Evolutionary conservation across 2,797 vertebrate species (phyloP), one percentile per base, ranked within the genome.

Genomic region (Uromys caudimaculatus): DNA sequence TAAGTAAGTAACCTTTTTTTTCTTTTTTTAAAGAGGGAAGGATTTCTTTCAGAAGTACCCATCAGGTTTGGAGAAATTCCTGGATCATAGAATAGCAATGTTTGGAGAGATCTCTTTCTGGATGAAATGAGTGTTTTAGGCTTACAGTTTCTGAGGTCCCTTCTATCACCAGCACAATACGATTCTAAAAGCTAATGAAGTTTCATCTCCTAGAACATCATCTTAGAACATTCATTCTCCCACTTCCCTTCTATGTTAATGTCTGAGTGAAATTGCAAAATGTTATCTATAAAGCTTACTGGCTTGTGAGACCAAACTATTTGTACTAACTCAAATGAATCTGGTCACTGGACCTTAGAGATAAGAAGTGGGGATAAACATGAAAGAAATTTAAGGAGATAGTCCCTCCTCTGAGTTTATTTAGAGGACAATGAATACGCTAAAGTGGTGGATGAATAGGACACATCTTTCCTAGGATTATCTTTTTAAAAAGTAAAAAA

Each of bases 21-120:
- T 21, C 4, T 29, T 47, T 47, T 14, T 76, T 41, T 44, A 86
- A 91, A 91, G 47, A 89, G 14, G 52, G 19, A 87, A 88, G 52
- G 23, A 38, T 85, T 91, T 32, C 32, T 94, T 90, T 97, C 44
- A 76, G 38, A 95, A 82, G 60, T 47, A 84, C 13, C n/a, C n/a
- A 64, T 17, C n/a, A 91, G 62, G 41, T 38, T 47, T 88, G 71
- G 93, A 69, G 9, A 88, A 90, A 73, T 85, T 94, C 12, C 54
- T 64, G 56, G 17, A 54, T 84, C 21, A 41, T 35, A 79, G 14
- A 92, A 85, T 82, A 58, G n/a, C 3, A 64, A 94, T 21, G 17
- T 47, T n/a, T 64, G 12, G 50, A 50, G 64, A 54, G 21, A 9
- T 71, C 19, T 38, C 38, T 58, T 44, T 4, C 16, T 6, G 13